Evolutionary conservation across 2,113 vertebrate genomes (phyloP), one percentile per base, ranked within the genome.

Genomic region (Apteryx owenii): DNA sequence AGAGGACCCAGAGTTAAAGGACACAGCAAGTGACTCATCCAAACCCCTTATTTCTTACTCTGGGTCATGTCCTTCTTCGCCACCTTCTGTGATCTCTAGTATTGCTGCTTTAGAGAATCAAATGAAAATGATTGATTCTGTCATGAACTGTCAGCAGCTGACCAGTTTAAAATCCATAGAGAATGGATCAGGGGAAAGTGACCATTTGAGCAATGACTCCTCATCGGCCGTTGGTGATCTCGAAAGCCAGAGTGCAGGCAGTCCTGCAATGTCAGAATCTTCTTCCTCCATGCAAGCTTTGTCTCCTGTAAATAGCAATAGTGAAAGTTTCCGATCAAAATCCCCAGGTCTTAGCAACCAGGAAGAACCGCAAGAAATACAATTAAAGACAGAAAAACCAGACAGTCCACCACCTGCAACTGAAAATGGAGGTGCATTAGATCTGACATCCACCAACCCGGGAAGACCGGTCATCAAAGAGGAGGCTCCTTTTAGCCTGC

Each of bases 61-160:
- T 20, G 97, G 98, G 81, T 99, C 98, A 3, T 98, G 99, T 90
- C 99, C 99, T 16, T 98, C 98, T 93, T 99, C 99, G 0, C 99
- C 99, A 3, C 99, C 99, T 66, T 99, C 99, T 3, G 99, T 99
- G 83, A 99, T 99, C 92, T 99, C 99, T 94, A 99, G 99, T 98
- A 99, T 99, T 51, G 99, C 99, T 66, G 99, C 99, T 71, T 98
- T 99, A 96, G 99, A 99, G 98, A 99, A 99, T 98, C 99, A 99
- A 97, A 99, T 99, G 99, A 99, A 99, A 96, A 99, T 99, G 98
- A 99, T 99, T 46, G 99, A 99, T 98, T 99, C 99, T 46, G 99
- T 99, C 95, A 98, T 98, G 98, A 98, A 98, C 98, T 99, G 99
- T 91, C 98, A 97, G 78, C 99, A 98, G 83, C 98, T 98, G 86